These are phyloP conservation scores for Acanthisitta chloris DNA, from an alignment of 2,113 vertebrate genomes.

Conservation along the genomic window DNA sequence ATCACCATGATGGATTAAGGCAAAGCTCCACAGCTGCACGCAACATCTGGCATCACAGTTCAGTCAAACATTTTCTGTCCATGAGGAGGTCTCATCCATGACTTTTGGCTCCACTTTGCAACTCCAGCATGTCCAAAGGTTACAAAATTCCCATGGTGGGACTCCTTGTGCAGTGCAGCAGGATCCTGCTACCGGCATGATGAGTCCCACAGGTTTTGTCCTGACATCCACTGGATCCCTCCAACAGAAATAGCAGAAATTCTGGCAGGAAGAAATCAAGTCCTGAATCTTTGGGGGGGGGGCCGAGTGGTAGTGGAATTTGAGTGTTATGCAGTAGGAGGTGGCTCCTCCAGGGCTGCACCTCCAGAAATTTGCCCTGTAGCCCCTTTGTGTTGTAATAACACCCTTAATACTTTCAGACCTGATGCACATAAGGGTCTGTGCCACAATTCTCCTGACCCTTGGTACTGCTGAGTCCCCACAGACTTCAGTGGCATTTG, in stretches of 20 bases:
- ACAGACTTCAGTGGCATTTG: not conserved
- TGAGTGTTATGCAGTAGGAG: not conserved
- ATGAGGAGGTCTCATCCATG: not conserved
- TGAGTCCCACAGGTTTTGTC: not conserved
- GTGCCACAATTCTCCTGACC: not conserved
- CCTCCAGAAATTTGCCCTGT: not conserved
- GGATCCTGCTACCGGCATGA: fast-evolving
- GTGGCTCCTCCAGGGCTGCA: not conserved
- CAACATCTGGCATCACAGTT: not conserved
- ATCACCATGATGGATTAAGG: not conserved
- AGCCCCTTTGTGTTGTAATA: not conserved
- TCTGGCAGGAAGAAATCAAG: not conserved
- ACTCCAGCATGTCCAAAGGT: not conserved
- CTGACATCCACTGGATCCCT: not conserved
- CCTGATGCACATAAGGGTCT: fast-evolving
- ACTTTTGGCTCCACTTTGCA: not conserved
- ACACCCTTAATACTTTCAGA: not conserved
- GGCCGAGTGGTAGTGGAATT: no score
- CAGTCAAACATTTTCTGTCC: not conserved
- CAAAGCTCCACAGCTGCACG: not conserved
- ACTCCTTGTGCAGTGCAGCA: not conserved
- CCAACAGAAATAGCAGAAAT: not conserved
- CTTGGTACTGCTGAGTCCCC: not conserved
- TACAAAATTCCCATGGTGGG: not conserved
- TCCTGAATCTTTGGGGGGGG: not conserved